Percentiles rank a stretch among this genome's conserved stretches.
phyloP scores from a whole-genome alignment of 2,113 vertebrate genomes.

The Pteropus alecto region DNA sequence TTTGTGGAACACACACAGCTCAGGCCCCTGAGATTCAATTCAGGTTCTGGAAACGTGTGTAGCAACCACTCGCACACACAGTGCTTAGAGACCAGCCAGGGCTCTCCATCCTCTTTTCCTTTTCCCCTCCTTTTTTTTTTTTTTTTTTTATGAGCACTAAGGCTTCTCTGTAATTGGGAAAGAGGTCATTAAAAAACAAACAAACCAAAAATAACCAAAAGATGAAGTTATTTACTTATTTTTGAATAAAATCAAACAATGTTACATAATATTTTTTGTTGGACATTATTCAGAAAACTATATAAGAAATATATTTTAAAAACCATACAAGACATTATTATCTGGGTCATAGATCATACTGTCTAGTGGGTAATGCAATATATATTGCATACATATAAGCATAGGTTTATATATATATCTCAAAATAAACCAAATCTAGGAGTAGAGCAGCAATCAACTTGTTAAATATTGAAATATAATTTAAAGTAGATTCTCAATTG shows the following conservation, averaged over 20 bases:
- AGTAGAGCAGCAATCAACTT: background rate
- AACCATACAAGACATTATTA: background rate
- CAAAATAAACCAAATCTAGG: background rate
- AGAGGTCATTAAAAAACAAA: background rate
- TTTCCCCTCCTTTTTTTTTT: accelerated
- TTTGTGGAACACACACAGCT: constrained; percentile 52
- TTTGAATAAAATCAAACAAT: background rate
- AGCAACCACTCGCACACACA: background rate
- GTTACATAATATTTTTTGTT: constrained; percentile 8
- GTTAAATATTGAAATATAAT: background rate
- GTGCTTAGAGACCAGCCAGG: background rate
- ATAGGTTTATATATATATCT: background rate
- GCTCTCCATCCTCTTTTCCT: background rate
- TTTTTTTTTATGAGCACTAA: background rate
- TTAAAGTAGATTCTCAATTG: background rate
- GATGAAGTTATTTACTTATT: background rate
- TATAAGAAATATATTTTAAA: background rate
- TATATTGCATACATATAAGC: background rate
- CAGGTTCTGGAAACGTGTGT: constrained; percentile 44
- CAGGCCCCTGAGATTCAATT: constrained; percentile 65
- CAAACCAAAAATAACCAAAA: background rate
- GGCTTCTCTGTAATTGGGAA: background rate
- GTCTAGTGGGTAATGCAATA: background rate
- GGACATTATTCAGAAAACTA: background rate
- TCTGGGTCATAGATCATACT: background rate